Evolutionary conservation across 2,113 vertebrate species (phyloP).

Genomic region (Arothron firmamentum): DNA sequence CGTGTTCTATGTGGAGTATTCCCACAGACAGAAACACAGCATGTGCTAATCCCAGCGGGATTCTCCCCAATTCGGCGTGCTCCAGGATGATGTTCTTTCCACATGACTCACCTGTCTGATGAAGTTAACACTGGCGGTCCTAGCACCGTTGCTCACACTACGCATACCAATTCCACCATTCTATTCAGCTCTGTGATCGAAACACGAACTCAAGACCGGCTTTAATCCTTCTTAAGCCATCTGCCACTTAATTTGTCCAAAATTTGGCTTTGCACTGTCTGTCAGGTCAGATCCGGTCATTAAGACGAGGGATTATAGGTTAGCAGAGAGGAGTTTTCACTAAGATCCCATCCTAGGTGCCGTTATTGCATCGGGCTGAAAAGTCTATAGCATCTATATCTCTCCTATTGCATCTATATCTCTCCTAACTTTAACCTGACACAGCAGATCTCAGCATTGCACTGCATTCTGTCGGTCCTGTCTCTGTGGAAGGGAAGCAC

Average conservation of each 20-base stretch:
- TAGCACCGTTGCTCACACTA: constrained; percentile 6
- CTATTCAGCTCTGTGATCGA: constrained; percentile 23
- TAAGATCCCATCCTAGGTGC: constrained; percentile 18
- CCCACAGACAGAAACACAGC: constrained; percentile 7
- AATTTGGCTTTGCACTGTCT: constrained; percentile 31
- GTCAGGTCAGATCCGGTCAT: constrained; percentile 37
- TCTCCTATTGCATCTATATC: too few relatives aligned
- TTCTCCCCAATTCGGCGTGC: constrained; percentile 19
- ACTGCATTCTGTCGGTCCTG: too few relatives aligned
- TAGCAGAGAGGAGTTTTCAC: constrained; percentile 16
- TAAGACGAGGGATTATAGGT: constrained; percentile 16
- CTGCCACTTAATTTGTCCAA: constrained; percentile 23
- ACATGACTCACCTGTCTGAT: constrained; percentile 54
- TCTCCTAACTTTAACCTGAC: too few relatives aligned
- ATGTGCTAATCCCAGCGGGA: constrained; percentile 28
- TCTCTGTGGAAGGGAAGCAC: too few relatives aligned
- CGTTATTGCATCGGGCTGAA: constrained; percentile 6
- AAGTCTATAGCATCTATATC: not conserved
- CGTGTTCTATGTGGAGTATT: not conserved
- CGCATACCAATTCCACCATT: constrained; percentile 4
- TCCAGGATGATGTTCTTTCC: constrained; percentile 35
- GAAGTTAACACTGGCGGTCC: constrained; percentile 19
- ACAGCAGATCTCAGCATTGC: too few relatives aligned
- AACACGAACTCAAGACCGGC: constrained; percentile 38
- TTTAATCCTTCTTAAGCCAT: constrained; percentile 41